Evolutionary conservation across 2,888 invertebrate genomes (phyloP), one percentile per base, ranked within the genome.

Genomic region (Heliconius ismenius): DNA sequence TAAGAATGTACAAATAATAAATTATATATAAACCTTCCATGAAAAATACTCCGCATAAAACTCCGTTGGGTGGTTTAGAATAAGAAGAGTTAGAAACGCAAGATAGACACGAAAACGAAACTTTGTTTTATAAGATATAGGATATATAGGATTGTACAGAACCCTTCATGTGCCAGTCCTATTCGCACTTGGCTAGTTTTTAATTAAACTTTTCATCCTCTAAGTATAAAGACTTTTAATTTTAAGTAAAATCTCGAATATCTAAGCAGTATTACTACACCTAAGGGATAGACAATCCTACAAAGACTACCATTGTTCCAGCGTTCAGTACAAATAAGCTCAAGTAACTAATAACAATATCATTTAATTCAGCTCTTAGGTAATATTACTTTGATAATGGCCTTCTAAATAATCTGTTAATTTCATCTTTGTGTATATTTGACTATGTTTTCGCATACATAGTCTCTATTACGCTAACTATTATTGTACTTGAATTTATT

Each of bases 311-410:
- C 32, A 36, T 58, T 70, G 70, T 70, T 36, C 58, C 32, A 54
- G 54, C 24, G 24, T n/a, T 11, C 58, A 58, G 58, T 36, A 13
- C 54, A 15, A 70, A 54, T 70, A 32, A 70, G 54, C 32, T 32
- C n/a, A 70, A 28, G 54, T 28, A 58, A 13, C 36, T 32, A 58
- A 70, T 70, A 70, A 70, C 70, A 70, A 70, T 70, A 70, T 70
- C 36, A 70, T 70, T 70, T 70, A 70, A 70, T 70, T 58, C 6
- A 36, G 15, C 70, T 36, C 32, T 70, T 58, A 36, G 32, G 32
- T 70, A 36, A 32, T 70, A 70, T 36, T 70, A 70, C 32, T 70
- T 58, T 58, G 58, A 3, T 15, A 70, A 70, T 70, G 32, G 15
- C 32, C 67, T n/a, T 67, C 39, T 67, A 67, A 67, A 39, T 67